Percentiles rank a stretch among this genome's conserved stretches.
Evolutionary conservation across 2,888 invertebrate species (phyloP).

Genomic region (Microctonus aethiopoides): DNA sequence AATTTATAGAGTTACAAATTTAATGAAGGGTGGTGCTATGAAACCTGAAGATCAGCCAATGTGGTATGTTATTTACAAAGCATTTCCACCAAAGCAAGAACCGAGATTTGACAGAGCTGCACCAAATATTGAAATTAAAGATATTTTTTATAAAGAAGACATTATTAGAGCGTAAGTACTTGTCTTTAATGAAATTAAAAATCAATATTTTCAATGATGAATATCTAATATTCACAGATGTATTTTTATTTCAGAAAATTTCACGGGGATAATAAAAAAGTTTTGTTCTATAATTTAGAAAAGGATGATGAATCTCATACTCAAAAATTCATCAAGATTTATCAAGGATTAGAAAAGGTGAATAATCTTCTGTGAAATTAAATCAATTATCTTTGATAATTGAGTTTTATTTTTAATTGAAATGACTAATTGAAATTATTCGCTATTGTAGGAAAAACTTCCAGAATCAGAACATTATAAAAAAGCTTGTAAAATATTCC

Average conservation of each 20-base stretch:
- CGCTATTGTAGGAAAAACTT: slow-evolving; percentile 43
- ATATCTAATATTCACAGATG: neutral
- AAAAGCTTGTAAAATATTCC: slow-evolving; percentile 42
- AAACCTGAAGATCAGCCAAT: slow-evolving; percentile 86
- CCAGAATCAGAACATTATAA: slow-evolving; percentile 44
- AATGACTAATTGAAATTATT: slow-evolving; percentile 27
- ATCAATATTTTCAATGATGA: neutral
- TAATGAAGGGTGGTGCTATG: slow-evolving; percentile 83
- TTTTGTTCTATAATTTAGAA: slow-evolving; percentile 71
- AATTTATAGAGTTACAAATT: slow-evolving; percentile 77
- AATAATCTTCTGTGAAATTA: neutral
- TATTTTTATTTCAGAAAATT: slow-evolving; percentile 71
- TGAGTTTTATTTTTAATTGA: neutral
- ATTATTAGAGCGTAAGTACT: slow-evolving; percentile 80
- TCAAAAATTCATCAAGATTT: slow-evolving; percentile 74
- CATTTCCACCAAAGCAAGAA: slow-evolving; percentile 88
- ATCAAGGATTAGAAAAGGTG: slow-evolving; percentile 70
- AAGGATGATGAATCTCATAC: slow-evolving; percentile 70
- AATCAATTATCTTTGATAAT: neutral
- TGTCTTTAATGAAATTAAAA: neutral
- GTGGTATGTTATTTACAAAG: slow-evolving; percentile 92
- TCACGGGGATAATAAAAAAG: slow-evolving; percentile 72
- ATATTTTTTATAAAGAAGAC: slow-evolving; percentile 89
- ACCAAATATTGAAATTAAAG: slow-evolving; percentile 72
- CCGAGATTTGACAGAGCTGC: slow-evolving; percentile 80